Base-by-base conservation (phyloP, 1,140 invertebrate species). In the Asobara japonica region DNA sequence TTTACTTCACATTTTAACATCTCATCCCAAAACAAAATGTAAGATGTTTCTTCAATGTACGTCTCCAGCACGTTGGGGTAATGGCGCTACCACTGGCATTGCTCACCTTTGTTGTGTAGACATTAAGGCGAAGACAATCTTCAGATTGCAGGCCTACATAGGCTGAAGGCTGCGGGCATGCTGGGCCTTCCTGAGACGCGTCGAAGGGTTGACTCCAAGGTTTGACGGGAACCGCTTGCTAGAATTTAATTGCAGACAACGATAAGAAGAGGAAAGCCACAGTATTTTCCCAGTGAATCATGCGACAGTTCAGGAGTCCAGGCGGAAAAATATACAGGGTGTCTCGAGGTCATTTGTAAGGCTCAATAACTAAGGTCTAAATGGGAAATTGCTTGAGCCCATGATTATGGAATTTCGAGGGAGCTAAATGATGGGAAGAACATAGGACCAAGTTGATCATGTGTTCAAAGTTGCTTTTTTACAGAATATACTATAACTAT, bases 121-220 rank as follows among this genome's bases (percentile, higher is more conserved):
- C 88, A 78, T 93, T 93, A 8, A 94, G 75, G 0, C 88, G 84
- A 5, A 95, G 85, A 78, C 93, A 94, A 79, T 95, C 92, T 80
- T 95, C 93, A 31, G 77, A 82, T 11, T 73, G 64, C 11, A 33
- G 0, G 48, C 29, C 0, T 6, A 25, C n/a, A n/a, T n/a, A 13
- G 5, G 0, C 3, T 1, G n/a, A n/a, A n/a, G 74, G 60, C 69
- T 68, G 77, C 16, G 79, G 78, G 71, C 87, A 89, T 0, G 80
- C 60, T 6, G 82, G 82, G 38, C 85, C 86, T 76, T 87, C 86
- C 29, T 82, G 1, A 0, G 82, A 74, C 0, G 83, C 87, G 73
- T 88, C 84, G 18, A 83, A 83, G 13, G 77, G 45, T 4, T 74
- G 71, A 22, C 82, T 77, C 86, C 91, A 92, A 69, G 89, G 84